Conservation (phyloP, 2,888 invertebrate genomes). For the Julus scanicus region DNA sequence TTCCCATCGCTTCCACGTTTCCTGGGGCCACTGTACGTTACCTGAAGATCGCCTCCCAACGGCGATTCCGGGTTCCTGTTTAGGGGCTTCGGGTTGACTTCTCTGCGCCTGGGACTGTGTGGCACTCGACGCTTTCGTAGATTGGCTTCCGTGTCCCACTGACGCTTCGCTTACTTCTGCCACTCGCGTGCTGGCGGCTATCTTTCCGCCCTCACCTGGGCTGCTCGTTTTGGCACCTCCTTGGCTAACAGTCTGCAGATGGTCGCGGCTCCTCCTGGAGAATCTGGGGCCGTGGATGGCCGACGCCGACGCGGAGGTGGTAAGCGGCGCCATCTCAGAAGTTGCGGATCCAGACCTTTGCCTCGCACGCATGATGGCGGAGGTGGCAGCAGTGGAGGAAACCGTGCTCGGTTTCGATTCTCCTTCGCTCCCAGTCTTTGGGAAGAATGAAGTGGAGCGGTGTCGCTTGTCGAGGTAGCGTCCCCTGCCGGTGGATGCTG, state of each 20-base stretch:
- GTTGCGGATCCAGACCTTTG: not conserved
- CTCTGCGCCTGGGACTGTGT: no score
- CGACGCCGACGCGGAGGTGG: slow-evolving; percentile 47
- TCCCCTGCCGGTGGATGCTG: slow-evolving; percentile 53
- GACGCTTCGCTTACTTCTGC: not conserved
- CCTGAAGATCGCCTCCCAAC: slow-evolving; percentile 59
- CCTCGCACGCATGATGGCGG: not conserved
- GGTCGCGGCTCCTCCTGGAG: slow-evolving; percentile 52
- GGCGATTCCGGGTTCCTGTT: slow-evolving; percentile 47
- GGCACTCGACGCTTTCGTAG: not conserved
- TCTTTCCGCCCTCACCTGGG: slow-evolving; percentile 61
- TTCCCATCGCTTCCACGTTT: slow-evolving; percentile 79
- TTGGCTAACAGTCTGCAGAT: not conserved
- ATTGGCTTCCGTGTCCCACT: not conserved
- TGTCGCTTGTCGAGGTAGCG: slow-evolving; percentile 57
- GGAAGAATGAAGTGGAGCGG: slow-evolving; percentile 54
- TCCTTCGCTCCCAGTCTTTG: not conserved
- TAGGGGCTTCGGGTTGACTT: not conserved
- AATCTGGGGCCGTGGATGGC: slow-evolving; percentile 51
- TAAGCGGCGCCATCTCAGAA: slow-evolving; percentile 31
- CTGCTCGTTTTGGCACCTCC: not conserved
- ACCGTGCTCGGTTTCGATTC: not conserved
- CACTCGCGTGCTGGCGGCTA: slow-evolving; percentile 70
- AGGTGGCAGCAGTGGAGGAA: not conserved
- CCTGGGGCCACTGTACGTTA: slow-evolving; percentile 55